A percentile compares a stretch with the other conserved stretches of the same genome.
Conservation (phyloP, 2,888 invertebrate genomes). For the Galerucella pusilla region DNA sequence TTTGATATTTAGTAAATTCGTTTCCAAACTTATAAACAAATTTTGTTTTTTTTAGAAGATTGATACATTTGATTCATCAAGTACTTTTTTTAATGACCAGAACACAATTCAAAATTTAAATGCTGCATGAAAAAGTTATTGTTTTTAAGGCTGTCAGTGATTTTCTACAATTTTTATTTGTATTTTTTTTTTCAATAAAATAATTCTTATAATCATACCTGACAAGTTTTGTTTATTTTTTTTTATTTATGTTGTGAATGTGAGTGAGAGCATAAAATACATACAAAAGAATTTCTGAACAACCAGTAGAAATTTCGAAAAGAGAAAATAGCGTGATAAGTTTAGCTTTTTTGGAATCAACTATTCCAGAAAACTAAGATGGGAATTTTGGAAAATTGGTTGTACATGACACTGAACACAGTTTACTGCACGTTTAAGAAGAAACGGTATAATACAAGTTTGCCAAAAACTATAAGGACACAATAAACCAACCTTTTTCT, state of each 20-base stretch:
- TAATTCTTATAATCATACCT: constrained; percentile 41
- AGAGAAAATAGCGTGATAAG: too few species aligned
- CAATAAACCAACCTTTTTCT: too few species aligned
- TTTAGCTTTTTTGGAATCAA: too few species aligned
- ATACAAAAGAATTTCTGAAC: not conserved
- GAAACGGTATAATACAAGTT: too few species aligned
- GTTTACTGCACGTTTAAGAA: too few species aligned
- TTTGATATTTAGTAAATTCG: too few species aligned
- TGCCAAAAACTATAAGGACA: too few species aligned
- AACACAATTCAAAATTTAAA: constrained; percentile 43
- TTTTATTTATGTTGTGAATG: not conserved
- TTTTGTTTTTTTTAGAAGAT: not conserved
- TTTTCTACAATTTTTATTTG: constrained; percentile 39
- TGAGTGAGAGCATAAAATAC: not conserved
- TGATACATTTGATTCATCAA: constrained; percentile 5
- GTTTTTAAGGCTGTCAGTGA: constrained; percentile 36
- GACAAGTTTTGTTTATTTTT: constrained; percentile 38
- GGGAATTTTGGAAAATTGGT: too few species aligned
- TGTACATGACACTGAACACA: too few species aligned
- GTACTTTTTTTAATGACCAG: constrained; percentile 48
- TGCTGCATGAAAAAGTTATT: constrained; percentile 26
- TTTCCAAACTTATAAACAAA: too few species aligned
- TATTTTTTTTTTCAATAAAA: constrained; percentile 37
- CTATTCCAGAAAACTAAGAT: too few species aligned
- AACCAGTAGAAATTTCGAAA: not conserved